Evolutionary conservation across 2,113 vertebrate genomes (phyloP).

Genomic region (Caretta caretta): DNA sequence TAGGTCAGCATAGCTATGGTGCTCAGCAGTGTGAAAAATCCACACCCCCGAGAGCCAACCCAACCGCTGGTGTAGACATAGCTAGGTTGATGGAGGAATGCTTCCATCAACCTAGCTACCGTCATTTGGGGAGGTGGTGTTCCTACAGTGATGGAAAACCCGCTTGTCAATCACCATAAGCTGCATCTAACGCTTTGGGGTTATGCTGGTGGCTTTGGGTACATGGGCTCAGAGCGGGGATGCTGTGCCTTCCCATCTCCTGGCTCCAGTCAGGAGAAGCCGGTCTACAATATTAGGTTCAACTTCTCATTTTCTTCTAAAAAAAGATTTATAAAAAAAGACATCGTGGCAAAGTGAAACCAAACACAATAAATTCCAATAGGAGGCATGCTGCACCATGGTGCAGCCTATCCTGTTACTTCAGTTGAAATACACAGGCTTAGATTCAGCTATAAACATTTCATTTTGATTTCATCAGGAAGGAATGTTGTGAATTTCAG

Average conservation of each 20-base stretch:
- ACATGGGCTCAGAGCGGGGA: background rate
- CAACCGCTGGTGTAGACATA: background rate
- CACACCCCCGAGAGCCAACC: background rate
- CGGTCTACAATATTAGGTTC: background rate
- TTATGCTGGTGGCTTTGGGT: background rate
- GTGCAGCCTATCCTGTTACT: background rate
- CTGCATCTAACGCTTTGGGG: background rate
- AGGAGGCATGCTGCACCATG: rapidly evolving
- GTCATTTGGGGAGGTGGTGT: background rate
- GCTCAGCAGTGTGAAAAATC: too few relatives aligned
- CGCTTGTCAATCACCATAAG: background rate
- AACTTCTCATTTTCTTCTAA: background rate
- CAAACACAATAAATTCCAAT: rapidly evolving
- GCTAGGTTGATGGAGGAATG: background rate
- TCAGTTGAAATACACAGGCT: rapidly evolving
- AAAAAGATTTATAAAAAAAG: rapidly evolving
- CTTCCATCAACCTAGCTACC: background rate
- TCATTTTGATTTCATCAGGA: background rate
- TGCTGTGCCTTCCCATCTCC: rapidly evolving
- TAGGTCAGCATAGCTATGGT: background rate
- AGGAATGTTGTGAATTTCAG: background rate
- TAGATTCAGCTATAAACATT: rapidly evolving
- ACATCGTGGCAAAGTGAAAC: rapidly evolving
- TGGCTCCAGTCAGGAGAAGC: rapidly evolving
- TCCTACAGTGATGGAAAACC: background rate